A percentile compares a stretch with the other conserved stretches of the same genome.
These are phyloP conservation scores for Achatina immaculata DNA, from an alignment of 1,140 invertebrate species.

Conservation along the genomic window DNA sequence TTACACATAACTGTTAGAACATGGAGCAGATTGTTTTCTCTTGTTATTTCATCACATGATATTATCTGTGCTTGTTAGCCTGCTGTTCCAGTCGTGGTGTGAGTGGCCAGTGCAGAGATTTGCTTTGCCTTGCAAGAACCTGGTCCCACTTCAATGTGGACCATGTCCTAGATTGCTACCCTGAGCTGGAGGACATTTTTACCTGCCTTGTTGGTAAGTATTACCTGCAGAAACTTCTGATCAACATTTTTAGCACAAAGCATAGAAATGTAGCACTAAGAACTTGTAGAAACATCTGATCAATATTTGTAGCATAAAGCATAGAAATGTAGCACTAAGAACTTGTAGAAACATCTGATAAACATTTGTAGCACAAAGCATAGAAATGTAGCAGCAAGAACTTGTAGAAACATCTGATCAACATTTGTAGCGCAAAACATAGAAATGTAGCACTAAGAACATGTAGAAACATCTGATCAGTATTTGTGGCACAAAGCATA, in stretches of 20 bases:
- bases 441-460: too few species aligned
- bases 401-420: too few species aligned
- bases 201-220: slow-evolving; percentile 26
- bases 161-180: neutral
- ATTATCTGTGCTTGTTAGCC: neutral
- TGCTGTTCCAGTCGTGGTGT: neutral
- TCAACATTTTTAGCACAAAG: neutral
- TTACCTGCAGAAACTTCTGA: neutral
- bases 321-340: too few species aligned
- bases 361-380: too few species aligned
- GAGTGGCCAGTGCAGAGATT: neutral
- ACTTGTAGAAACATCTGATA: too few species aligned
- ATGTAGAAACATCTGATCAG: too few species aligned
- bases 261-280: too few species aligned
- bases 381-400: too few species aligned
- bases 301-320: too few species aligned
- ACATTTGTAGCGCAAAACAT: too few species aligned
- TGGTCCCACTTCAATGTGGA: slow-evolving; percentile 5
- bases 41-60: neutral
- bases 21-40: neutral
- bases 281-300: too few species aligned
- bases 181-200: slow-evolving; percentile 1
- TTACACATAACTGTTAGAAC: neutral
- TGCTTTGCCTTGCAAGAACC: neutral
- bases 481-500: too few species aligned